Conservation (phyloP, 2,888 invertebrate species). For the Ceratothoa steindachneri region DNA sequence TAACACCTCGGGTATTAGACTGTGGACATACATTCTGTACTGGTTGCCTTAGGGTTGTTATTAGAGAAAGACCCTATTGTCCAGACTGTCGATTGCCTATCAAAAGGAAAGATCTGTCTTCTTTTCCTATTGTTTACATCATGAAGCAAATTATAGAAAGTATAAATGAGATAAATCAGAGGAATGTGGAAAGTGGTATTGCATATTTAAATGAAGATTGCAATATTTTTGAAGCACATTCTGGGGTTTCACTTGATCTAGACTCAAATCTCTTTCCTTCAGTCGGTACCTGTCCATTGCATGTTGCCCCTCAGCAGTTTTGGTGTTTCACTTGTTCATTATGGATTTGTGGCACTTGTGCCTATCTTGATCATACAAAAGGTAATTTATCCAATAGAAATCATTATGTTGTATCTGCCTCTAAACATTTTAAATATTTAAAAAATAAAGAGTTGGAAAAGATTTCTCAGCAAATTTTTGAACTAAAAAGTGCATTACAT, state of each 20-base stretch:
- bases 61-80: neutral
- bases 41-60: neutral
- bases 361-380: neutral
- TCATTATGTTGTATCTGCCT: neutral
- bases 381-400: neutral
- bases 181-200: neutral
- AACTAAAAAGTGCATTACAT: neutral
- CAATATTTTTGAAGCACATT: slow-evolving; percentile 3
- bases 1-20: neutral
- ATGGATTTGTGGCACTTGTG: slow-evolving; percentile 2
- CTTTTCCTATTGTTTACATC: neutral
- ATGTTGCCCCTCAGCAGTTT: slow-evolving; percentile 3
- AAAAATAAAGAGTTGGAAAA: neutral
- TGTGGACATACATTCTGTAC: slow-evolving; percentile 5
- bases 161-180: neutral
- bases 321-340: neutral
- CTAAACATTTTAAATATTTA: slow-evolving; percentile 1
- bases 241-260: neutral
- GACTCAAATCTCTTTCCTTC: neutral
- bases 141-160: slow-evolving; percentile 3
- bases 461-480: neutral
- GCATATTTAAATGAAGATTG: slow-evolving; percentile 6
- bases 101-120: neutral
- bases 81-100: neutral
- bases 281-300: neutral